Percentiles rank a stretch among this genome's conserved stretches.
phyloP scores from a whole-genome alignment of 2,797 vertebrate genomes.

The Melopsittacus undulatus region DNA sequence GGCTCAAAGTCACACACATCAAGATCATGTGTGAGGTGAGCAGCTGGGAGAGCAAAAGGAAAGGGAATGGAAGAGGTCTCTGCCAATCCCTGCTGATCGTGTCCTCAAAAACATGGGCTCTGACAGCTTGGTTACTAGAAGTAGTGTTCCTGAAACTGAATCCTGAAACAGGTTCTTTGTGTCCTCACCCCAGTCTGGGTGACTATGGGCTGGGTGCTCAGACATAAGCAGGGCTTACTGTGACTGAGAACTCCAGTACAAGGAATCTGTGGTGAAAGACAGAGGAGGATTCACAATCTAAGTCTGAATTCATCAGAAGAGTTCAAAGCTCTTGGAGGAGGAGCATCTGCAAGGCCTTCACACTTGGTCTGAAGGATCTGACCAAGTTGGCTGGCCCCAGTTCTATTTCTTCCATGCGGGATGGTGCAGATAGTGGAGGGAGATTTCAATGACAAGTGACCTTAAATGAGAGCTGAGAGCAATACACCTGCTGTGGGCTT shows the following conservation, averaged over 20 bases:
- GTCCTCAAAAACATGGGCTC: not conserved
- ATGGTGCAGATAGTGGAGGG: not conserved
- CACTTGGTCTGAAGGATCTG: not conserved
- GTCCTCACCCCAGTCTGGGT: not conserved
- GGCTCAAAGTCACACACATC: slow-evolving; percentile 89
- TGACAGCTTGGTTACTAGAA: not conserved
- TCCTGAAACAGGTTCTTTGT: not conserved
- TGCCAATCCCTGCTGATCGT: not conserved
- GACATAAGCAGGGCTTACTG: not conserved
- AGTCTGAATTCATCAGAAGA: not conserved
- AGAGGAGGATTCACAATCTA: not conserved
- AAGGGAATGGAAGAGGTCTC: not conserved
- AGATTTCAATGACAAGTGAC: not conserved
- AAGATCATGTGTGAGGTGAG: slow-evolving; percentile 94
- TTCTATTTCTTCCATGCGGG: not conserved
- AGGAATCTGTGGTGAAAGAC: not conserved
- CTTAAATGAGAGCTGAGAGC: not conserved
- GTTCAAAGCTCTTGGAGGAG: not conserved
- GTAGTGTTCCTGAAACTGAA: not conserved
- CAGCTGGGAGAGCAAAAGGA: not conserved
- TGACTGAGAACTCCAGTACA: not conserved
- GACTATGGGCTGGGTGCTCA: not conserved
- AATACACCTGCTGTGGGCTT: not conserved
- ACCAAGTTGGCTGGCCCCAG: not conserved
- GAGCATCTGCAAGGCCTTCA: not conserved